Evolutionary conservation across 1,140 invertebrate genomes (phyloP), one percentile per base, ranked within the genome.

Genomic region (Pogonomyrmex californicus): DNA sequence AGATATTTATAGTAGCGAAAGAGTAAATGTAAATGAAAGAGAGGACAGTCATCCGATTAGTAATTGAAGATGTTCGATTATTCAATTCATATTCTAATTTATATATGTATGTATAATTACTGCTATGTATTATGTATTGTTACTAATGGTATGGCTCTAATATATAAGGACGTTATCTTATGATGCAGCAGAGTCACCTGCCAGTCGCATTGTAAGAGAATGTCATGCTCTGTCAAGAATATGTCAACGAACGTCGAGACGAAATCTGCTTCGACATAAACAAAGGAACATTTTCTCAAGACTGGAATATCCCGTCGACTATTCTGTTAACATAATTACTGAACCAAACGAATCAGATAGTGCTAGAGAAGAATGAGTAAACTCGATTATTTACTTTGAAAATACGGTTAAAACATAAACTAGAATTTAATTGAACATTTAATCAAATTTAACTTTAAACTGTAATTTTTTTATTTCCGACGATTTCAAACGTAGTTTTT

Each of bases 131-230:
- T 17, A 23, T 30, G n/a, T 12, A 17, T 41, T n/a, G n/a, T 4
- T 41, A 23, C 10, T 81, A 70, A 41, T 44, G 4, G 2, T 30
- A 44, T 44, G 23, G 5, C 17, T 56, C 23, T 70, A 70, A 54
- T 71, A 71, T 41, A 82, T 54, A 82, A 71, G 30, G 49, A 73
- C 44, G n/a, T 51, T 6, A 6, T 30, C 17, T 73, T 71, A 71
- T 36, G 58, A 65, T 33, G 49, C 49, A 56, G 30, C 41, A 47
- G 68, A 60, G 51, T 73, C 66, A 71, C 17, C 23, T 58, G 23
- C 68, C 33, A 41, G n/a, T 23, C 30, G 23, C 36, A 47, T 49
- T 79, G 47, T 14, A 38, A 60, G 30, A 73, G 14, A 71, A 58
- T 54, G 38, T 58, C 14, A 54, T 44, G 51, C 38, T 14, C 23